These are phyloP conservation scores for Andricus grossulariae DNA, from an alignment of 1,140 invertebrate species.

Conservation along the genomic window DNA sequence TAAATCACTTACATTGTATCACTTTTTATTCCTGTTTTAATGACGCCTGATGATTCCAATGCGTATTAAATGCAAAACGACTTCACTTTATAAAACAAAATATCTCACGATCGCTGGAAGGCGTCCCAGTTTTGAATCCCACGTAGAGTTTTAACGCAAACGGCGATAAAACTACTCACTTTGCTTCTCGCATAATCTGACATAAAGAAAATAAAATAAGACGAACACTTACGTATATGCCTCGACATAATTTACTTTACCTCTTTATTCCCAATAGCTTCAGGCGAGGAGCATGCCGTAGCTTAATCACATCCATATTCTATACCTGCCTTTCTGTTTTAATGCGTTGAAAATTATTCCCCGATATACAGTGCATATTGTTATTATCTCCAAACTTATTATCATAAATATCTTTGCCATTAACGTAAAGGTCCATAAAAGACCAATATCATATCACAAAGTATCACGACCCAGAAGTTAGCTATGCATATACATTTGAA, in stretches of 20 bases:
- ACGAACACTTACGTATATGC: background rate
- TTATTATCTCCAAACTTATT: too few species aligned
- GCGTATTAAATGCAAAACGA: background rate
- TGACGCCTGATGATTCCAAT: background rate
- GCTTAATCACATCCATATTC: background rate
- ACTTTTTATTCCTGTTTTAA: too few species aligned
- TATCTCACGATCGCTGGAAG: background rate
- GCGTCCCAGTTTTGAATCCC: background rate
- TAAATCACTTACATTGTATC: too few species aligned
- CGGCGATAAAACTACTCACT: background rate
- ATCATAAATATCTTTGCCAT: too few species aligned
- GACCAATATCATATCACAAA: too few species aligned
- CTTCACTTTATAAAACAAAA: background rate
- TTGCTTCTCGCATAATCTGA: background rate
- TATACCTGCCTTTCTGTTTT: background rate
- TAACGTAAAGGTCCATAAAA: too few species aligned
- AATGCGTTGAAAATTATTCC: background rate
- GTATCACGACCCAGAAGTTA: too few species aligned
- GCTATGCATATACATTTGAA: too few species aligned
- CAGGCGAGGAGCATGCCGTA: background rate
- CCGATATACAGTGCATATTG: background rate
- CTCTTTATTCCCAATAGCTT: conserved; percentile 6
- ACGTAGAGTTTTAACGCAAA: background rate
- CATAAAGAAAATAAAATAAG: background rate
- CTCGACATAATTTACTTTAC: background rate